Percentiles rank a stretch among this genome's conserved stretches.
These are phyloP conservation scores for Ormyrus labotus DNA, from an alignment of 2,888 invertebrate genomes.

Conservation along the genomic window DNA sequence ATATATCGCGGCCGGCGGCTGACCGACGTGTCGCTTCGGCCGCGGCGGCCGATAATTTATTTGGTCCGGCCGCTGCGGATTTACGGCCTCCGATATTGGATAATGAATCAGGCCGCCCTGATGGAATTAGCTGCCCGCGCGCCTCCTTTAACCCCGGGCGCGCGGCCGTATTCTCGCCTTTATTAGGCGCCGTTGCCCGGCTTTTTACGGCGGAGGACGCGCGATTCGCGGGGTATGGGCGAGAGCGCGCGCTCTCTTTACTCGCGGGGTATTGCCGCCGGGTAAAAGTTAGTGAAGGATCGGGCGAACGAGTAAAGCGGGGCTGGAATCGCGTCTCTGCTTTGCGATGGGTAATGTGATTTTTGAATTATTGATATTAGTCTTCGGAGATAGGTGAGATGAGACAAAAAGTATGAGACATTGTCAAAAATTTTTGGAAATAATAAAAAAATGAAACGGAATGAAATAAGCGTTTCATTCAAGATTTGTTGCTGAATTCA, in stretches of 20 bases:
- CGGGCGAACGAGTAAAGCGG: too few species aligned
- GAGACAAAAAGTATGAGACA: too few species aligned
- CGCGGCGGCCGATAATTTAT: conserved; percentile 66
- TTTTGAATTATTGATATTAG: too few species aligned
- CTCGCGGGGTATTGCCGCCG: not conserved
- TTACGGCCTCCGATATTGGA: conserved; percentile 74
- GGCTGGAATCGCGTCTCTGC: too few species aligned
- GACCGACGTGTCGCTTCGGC: not conserved
- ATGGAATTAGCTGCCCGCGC: conserved; percentile 69
- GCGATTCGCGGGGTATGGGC: too few species aligned
- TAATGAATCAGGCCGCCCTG: conserved; percentile 75
- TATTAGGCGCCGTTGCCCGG: conserved; percentile 55
- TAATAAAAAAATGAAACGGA: too few species aligned
- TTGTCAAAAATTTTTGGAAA: too few species aligned
- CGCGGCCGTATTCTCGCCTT: conserved; percentile 60
- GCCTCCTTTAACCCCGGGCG: conserved; percentile 58
- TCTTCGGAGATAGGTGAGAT: too few species aligned
- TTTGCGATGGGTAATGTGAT: too few species aligned
- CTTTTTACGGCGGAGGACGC: conserved; percentile 3
- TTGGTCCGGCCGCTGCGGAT: conserved; percentile 67
- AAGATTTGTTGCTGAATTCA: too few species aligned
- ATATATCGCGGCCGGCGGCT: not conserved
- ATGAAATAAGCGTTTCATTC: too few species aligned
- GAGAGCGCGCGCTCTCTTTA: too few species aligned
- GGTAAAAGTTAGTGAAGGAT: not conserved